Conservation (phyloP, 2,113 vertebrate genomes). For the Crotalus tigris region DNA sequence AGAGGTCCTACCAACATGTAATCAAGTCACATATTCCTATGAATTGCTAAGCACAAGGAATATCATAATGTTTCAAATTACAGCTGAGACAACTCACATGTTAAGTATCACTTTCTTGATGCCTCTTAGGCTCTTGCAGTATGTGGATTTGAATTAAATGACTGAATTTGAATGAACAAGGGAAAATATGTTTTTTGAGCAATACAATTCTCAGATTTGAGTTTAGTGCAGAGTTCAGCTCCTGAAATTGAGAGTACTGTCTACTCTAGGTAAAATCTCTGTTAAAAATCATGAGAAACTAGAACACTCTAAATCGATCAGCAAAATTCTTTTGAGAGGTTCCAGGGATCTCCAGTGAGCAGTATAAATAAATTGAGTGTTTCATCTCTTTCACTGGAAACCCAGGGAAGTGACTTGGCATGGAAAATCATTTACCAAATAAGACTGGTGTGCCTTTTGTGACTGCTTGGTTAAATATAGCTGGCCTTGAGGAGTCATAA, state of each 20-base stretch:
- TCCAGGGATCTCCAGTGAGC: neutral
- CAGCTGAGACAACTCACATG: neutral
- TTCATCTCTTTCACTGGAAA: neutral
- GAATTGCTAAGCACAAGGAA: neutral
- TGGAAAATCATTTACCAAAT: neutral
- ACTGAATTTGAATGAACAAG: neutral
- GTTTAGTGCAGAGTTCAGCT: neutral
- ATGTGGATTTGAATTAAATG: neutral
- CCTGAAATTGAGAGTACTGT: neutral
- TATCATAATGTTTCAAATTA: neutral
- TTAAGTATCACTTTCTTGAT: neutral
- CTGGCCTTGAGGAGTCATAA: neutral
- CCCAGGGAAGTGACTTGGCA: neutral
- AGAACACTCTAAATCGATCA: neutral
- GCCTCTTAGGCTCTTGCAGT: too few relatives aligned
- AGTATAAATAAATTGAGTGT: neutral
- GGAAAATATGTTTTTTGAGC: neutral
- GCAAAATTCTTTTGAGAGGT: neutral
- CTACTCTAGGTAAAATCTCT: neutral
- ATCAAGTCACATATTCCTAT: neutral
- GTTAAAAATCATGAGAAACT: neutral
- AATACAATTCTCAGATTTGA: neutral
- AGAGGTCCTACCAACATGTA: neutral
- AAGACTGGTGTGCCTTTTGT: neutral
- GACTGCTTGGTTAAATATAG: neutral